Evolutionary conservation across 2,888 invertebrate species (phyloP), one percentile per base, ranked within the genome.

Genomic region (Mythimna impura): DNA sequence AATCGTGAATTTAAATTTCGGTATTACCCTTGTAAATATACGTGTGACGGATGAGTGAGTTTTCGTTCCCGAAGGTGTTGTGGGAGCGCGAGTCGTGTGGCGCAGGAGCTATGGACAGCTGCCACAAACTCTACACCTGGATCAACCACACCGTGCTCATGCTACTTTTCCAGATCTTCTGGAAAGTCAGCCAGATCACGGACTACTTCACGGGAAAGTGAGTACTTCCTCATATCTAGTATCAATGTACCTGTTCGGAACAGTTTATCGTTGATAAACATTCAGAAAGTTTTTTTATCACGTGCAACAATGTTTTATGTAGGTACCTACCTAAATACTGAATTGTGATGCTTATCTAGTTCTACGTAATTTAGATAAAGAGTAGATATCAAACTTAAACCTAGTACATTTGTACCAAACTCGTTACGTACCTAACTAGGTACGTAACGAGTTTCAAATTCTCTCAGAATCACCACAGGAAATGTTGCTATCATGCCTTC

Each of bases 121-220:
- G 95, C 84, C 93, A 95, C 85, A 95, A 94, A 84, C 83, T 96
- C 66, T 96, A 94, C 91, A 94, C 95, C 83, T 96, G 95, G 96
- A 92, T 96, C 83, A 95, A 94, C 89, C 93, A 96, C 82, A 94
- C 95, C 20, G 83, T 96, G 83, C 89, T 96, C 85, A 96, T 96
- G 96, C 89, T 96, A 87, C 89, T 96, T 69, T 92, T 96, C 78
- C 96, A 96, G 89, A 95, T 96, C 86, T 94, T 96, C 88, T 96
- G 96, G 96, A 96, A 96, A 90, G 93, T 96, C 86, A 95, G 93
- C 90, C 96, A 96, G 89, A 93, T 96, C 89, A 93, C 95, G 75
- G 94, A 95, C 90, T 96, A 91, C 87, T 95, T 96, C 79, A 94
- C 90, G 80, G 94, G 93, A 87, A 94, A 94, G 96, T 96, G 82